These are phyloP conservation scores for Lithophane semibrunnea DNA, from an alignment of 2,888 invertebrate genomes.

Conservation along the genomic window DNA sequence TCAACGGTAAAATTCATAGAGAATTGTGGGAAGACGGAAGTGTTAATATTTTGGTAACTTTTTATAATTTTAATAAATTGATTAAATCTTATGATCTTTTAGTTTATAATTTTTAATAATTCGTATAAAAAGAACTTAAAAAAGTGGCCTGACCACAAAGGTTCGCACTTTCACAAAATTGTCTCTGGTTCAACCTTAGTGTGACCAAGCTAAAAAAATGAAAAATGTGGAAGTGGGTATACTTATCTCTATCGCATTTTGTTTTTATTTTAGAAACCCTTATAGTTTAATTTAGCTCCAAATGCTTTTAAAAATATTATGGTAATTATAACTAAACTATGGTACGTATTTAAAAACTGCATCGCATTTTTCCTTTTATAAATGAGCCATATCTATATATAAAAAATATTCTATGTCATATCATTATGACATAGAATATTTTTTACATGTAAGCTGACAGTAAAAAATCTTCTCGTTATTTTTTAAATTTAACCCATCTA, in stretches of 20 bases:
- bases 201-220: not conserved
- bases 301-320: not conserved
- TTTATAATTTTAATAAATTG: too few species aligned
- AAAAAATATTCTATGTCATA: too few species aligned
- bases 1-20: slow-evolving; percentile 84
- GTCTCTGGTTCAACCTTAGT: slow-evolving; percentile 29
- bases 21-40: slow-evolving; percentile 4
- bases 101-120: not conserved
- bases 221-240: not conserved
- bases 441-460: not conserved
- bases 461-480: not conserved
- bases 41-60: not conserved
- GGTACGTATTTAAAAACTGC: too few species aligned
- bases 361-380: too few species aligned
- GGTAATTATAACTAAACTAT: not conserved
- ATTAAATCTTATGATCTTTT: too few species aligned
- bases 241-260: not conserved
- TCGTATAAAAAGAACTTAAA: too few species aligned
- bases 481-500: not conserved
- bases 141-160: not conserved
- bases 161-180: not conserved
- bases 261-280: not conserved
- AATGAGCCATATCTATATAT: too few species aligned
- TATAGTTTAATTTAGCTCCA: not conserved
- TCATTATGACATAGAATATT: too few species aligned